Evolutionary conservation across 2,888 invertebrate genomes (phyloP).

Genomic region (Perithous albicinctus): DNA sequence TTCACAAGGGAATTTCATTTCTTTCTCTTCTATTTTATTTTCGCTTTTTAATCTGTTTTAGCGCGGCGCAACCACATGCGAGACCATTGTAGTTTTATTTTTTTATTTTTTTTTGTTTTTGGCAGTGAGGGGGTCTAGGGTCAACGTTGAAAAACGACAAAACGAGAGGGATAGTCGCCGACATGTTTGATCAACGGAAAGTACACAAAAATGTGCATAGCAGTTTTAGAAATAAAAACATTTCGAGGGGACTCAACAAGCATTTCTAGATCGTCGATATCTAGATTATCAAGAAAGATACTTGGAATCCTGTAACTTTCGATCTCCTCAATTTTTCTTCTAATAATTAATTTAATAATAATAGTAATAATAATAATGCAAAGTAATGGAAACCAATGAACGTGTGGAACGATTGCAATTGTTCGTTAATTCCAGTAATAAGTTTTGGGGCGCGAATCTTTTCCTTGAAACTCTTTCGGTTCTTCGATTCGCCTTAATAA

Average conservation of each 20-base stretch:
- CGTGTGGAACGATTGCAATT: slow-evolving; percentile 20
- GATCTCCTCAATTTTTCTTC: slow-evolving; percentile 17
- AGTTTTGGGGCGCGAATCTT: slow-evolving; percentile 2
- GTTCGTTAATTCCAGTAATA: slow-evolving; percentile 32
- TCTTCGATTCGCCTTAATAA: slow-evolving; percentile 23
- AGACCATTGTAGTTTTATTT: too few relatives aligned
- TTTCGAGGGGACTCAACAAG: background rate
- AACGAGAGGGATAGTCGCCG: slow-evolving; percentile 29
- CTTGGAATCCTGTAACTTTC: background rate
- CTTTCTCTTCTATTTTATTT: slow-evolving; percentile 24
- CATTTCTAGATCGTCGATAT: background rate
- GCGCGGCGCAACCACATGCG: background rate
- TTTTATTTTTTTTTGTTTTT: slow-evolving; percentile 34
- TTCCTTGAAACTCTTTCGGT: background rate
- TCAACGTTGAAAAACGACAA: slow-evolving; percentile 56
- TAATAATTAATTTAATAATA: slow-evolving; percentile 29
- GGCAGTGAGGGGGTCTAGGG: slow-evolving; percentile 66
- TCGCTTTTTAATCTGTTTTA: background rate
- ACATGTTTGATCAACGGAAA: slow-evolving; percentile 24
- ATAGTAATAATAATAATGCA: slow-evolving; percentile 33
- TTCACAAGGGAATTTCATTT: slow-evolving; percentile 25
- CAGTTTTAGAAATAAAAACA: background rate
- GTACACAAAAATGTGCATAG: slow-evolving; percentile 20
- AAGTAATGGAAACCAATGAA: slow-evolving; percentile 50
- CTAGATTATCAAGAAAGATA: slow-evolving; percentile 21